Percentiles rank a stretch among this genome's conserved stretches.
Evolutionary conservation across 2,113 vertebrate species (phyloP).

Genomic region (Oreamnos americanus): DNA sequence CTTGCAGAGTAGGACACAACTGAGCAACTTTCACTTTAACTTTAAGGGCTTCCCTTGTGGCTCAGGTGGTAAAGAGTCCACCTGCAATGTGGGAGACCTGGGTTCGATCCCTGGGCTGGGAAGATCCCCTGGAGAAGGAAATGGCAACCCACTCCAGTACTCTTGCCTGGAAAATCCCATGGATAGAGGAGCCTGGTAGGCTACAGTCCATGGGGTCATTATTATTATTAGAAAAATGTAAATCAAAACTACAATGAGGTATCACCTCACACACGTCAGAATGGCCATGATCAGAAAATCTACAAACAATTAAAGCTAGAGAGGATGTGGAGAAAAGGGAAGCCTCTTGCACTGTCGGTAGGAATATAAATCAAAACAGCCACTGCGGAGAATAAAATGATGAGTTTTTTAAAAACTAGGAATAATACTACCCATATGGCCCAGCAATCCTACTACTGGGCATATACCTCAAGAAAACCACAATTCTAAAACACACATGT

Average conservation of each 20-base stretch:
- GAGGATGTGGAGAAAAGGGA: background rate
- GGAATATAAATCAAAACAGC: background rate
- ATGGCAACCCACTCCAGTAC: background rate
- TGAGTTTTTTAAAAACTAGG: background rate
- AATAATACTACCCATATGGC: background rate
- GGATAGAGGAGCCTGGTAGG: background rate
- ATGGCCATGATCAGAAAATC: background rate
- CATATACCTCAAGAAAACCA: background rate
- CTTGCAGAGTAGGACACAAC: background rate
- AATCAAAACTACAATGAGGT: background rate
- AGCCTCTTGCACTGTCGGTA: background rate
- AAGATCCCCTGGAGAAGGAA: background rate
- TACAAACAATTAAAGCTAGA: background rate
- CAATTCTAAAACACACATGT: background rate
- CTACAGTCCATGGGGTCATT: background rate
- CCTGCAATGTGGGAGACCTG: background rate
- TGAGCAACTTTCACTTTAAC: background rate
- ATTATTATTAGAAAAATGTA: background rate
- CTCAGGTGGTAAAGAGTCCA: rapidly evolving
- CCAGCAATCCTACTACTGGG: background rate
- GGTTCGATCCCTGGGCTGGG: background rate
- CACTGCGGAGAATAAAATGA: background rate
- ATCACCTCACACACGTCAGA: background rate
- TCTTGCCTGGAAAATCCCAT: background rate
- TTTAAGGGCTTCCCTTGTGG: background rate